A percentile compares a stretch with the other conserved stretches of the same genome.
These are phyloP conservation scores for Bombycilla garrulus DNA, from an alignment of 2,113 vertebrate genomes.

Conservation along the genomic window DNA sequence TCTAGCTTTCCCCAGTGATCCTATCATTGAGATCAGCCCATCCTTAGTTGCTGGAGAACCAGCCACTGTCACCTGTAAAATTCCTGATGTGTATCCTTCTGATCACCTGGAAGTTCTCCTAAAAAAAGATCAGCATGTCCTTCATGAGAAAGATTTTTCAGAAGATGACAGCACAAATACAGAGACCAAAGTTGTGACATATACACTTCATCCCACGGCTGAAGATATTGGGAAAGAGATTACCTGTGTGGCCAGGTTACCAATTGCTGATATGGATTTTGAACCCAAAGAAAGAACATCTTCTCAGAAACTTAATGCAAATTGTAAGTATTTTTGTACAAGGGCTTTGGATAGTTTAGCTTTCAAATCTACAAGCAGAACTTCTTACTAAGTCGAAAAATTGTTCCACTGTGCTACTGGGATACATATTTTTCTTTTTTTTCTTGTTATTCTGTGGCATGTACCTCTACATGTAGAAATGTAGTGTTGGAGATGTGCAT, in stretches of 20 bases:
- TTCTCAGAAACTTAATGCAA: conserved; percentile 46
- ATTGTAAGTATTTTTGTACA: conserved; percentile 62
- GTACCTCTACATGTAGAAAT: neutral
- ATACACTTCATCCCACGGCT: conserved; percentile 26
- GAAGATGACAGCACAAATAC: neutral
- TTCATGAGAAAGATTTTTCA: neutral
- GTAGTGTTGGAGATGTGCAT: neutral
- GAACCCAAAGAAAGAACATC: conserved; percentile 65
- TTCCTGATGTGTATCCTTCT: conserved; percentile 70
- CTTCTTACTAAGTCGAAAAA: neutral
- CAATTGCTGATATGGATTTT: conserved; percentile 33
- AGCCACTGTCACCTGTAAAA: conserved; percentile 51
- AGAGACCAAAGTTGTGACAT: conserved; percentile 55
- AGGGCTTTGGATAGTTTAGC: neutral
- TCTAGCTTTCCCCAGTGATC: conserved; percentile 76
- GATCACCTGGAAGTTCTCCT: conserved; percentile 59
- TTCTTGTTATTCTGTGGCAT: neutral
- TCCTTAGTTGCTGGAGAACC: conserved; percentile 4
- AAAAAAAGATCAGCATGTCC: neutral
- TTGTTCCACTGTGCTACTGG: neutral
- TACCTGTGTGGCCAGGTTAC: conserved; percentile 67
- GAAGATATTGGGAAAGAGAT: conserved; percentile 67
- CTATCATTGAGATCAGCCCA: conserved; percentile 60
- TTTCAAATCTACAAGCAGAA: neutral
- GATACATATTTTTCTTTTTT: neutral